Conservation (phyloP, 2,888 invertebrate species). For the Drepana falcataria region DNA sequence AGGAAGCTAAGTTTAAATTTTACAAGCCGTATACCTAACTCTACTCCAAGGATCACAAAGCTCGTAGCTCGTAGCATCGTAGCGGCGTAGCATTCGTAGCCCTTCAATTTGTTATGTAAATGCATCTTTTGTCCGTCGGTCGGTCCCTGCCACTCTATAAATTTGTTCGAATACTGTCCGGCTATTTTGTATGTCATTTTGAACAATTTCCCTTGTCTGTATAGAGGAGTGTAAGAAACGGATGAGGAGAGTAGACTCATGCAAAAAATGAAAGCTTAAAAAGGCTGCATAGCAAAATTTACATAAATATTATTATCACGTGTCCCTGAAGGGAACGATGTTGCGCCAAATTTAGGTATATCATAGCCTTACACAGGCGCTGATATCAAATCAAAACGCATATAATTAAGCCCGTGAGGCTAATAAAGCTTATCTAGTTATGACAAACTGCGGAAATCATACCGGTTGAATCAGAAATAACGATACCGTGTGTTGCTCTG, state of each 20-base stretch:
- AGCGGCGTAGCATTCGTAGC: constrained; percentile 38
- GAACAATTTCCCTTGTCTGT: constrained; percentile 30
- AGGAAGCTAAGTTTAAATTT: too few relatives aligned
- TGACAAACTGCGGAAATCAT: neutral
- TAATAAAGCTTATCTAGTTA: constrained; percentile 19
- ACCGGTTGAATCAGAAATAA: neutral
- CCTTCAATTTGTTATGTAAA: constrained; percentile 77
- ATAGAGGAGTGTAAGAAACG: neutral
- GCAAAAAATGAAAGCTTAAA: too few relatives aligned
- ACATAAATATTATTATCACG: too few relatives aligned
- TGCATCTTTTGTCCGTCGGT: constrained; percentile 67
- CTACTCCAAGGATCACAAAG: neutral
- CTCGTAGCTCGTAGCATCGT: constrained; percentile 10
- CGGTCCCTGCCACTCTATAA: constrained; percentile 46
- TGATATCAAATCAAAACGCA: constrained; percentile 15
- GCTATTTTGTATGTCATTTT: constrained; percentile 46
- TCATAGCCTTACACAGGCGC: constrained; percentile 5
- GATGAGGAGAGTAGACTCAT: neutral
- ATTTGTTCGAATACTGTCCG: constrained; percentile 43
- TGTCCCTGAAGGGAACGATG: too few relatives aligned
- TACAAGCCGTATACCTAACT: neutral
- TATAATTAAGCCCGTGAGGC: constrained; percentile 16
- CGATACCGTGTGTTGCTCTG: too few relatives aligned
- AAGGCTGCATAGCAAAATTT: too few relatives aligned
- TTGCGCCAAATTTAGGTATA: too few relatives aligned